Evolutionary conservation across 2,888 invertebrate species (phyloP).

Genomic region (Polietes domitor): DNA sequence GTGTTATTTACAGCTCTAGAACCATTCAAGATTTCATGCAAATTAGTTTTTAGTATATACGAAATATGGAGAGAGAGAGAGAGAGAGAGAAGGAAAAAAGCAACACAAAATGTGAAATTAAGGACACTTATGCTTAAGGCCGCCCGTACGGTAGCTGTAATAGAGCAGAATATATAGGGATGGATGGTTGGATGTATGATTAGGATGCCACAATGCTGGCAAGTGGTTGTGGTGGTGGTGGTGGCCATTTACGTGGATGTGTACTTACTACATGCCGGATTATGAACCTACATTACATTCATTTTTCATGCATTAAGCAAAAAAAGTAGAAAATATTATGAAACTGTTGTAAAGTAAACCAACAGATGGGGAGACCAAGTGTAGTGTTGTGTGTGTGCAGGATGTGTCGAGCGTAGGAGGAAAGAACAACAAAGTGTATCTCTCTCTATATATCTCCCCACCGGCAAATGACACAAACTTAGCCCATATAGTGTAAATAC

Average conservation of each 20-base stretch:
- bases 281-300: not conserved
- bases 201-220: no score
- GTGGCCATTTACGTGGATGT: no score
- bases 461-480: not conserved
- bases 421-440: conserved; percentile 12
- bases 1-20: not conserved
- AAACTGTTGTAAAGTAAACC: not conserved
- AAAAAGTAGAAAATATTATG: not conserved
- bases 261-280: not conserved
- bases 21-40: conserved; percentile 6
- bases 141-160: not conserved
- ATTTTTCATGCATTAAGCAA: not conserved
- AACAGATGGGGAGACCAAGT: not conserved
- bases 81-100: not conserved
- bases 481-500: not conserved
- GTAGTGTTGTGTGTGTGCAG: not conserved
- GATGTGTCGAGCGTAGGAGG: not conserved
- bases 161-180: not conserved
- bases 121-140: not conserved
- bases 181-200: not conserved
- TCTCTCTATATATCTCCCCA: no score
- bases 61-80: no score
- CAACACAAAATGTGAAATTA: conserved; percentile 4
- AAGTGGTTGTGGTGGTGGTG: no score
- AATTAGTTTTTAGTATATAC: conserved; percentile 14